Evolutionary conservation across 1,140 invertebrate species (phyloP), one percentile per base, ranked within the genome.

Genomic region (Drosophila insularis): DNA sequence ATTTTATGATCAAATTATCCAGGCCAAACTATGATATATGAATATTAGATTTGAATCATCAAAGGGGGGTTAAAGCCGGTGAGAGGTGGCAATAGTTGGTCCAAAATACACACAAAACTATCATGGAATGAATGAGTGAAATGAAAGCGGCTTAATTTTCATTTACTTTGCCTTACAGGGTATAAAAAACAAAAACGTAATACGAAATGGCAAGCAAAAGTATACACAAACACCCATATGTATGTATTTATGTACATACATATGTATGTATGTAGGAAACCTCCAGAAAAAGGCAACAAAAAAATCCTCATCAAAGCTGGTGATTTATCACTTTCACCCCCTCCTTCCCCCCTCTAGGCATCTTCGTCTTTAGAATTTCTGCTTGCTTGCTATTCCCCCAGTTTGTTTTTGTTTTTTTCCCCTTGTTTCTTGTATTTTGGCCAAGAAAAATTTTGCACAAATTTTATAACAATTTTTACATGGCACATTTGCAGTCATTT

Each of bases 401-500:
- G 21, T 40, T 62, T 70, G 17, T 58, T 60, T 80, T 69, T 37
- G 6, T 21, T 74, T 71, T 53, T 19, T 27, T 27, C 27, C 5
- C 27, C 37, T 46, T 50, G 60, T 43, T 66, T 35, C 53, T 58
- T 23, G 67, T 56, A 14, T 32, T 63, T 40, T 63, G 67, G 61
- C 74, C 81, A 78, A 85, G 27, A 46, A 21, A 17, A 74, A 81
- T 85, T 85, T 65, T 70, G 54, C 81, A 54, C 64, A 81, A 87
- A 79, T 79, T 86, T 81, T 78, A 87, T 72, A 87, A 81, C 78
- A 87, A 87, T 70, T 86, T 87, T 66, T 78, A 87, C 71, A 86
- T 79, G 81, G 72, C 82, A 87, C 81, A 86, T 81, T 86, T 87
- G 78, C 81, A 86, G 82, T 76, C 82, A 87, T 87, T 86, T 76